Evolutionary conservation across 1,140 invertebrate species (phyloP), one percentile per base, ranked within the genome.

Genomic region (Heliothis subflexa): DNA sequence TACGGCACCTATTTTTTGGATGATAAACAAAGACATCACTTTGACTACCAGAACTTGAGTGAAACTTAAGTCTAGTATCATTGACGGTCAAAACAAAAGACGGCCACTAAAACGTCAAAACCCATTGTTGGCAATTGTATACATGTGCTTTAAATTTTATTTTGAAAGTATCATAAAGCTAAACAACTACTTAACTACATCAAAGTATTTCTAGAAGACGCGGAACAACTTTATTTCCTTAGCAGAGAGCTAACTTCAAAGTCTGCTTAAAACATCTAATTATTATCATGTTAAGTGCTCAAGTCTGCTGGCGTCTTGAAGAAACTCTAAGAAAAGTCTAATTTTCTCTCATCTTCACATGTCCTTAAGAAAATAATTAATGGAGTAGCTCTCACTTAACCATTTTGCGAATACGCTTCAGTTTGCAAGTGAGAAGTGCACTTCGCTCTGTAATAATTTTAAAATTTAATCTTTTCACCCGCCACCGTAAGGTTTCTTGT

Each of bases 261-360:
- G n/a, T 21, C 21, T 47, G 5, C 50, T 52, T 14, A 49, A 54
- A 54, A 72, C 13, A 16, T 59, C 70, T 72, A 57, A n/a, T n/a
- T n/a, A 72, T 59, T 72, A 59, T 47, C 52, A 57, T 59, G 54
- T 72, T 11, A 57, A 72, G 28, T 72, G 52, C n/a, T 72, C n/a
- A 11, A 57, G 33, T 59, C 70, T 40, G 40, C 52, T 45, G 16
- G 52, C 14, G 40, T 10, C 16, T 47, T 10, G n/a, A 45, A 72
- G n/a, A 45, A 47, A 66, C 40, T 47, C 28, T 45, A n/a, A n/a
- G 54, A 21, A 52, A 71, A 18, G n/a, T 57, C 33, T 21, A 28
- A 72, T 72, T 57, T 18, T 45, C 28, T 72, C n/a, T 21, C 18
- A 49, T 16, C 21, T 28, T 33, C 54, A 72, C 49, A 70, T 70